These are phyloP conservation scores for Lepidocyrtoides sp. DNA, from an alignment of 2,888 invertebrate species.

Conservation along the genomic window DNA sequence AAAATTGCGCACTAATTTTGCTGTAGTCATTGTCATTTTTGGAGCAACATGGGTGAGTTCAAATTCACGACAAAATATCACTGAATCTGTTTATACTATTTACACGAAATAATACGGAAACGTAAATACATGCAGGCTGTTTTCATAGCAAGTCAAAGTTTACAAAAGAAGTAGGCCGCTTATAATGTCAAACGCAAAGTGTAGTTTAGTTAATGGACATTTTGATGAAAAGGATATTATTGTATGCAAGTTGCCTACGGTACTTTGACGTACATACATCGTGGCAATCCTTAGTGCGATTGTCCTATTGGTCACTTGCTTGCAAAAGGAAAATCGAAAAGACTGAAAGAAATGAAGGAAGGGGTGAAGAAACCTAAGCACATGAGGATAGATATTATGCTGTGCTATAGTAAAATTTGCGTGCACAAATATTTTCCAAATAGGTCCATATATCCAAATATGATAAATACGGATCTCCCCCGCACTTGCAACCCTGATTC, in stretches of 20 bases:
- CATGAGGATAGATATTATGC: too few species aligned
- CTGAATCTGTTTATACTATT: too few species aligned
- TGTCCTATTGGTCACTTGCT: constrained; percentile 51
- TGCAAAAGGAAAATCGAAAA: constrained; percentile 19
- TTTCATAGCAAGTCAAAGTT: background rate
- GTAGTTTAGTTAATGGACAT: background rate
- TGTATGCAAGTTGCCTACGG: background rate
- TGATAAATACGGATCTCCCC: background rate
- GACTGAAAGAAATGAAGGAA: background rate
- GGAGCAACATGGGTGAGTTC: too few species aligned
- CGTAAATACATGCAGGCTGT: too few species aligned
- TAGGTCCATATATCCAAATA: too few species aligned
- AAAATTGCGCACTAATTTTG: too few species aligned
- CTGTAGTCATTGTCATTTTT: too few species aligned
- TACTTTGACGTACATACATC: constrained; percentile 5
- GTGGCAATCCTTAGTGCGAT: constrained; percentile 14
- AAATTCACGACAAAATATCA: too few species aligned
- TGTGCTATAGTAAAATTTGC: too few species aligned
- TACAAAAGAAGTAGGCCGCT: constrained; percentile 60
- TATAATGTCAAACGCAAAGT: constrained; percentile 61
- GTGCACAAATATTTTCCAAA: too few species aligned
- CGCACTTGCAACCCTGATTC: background rate
- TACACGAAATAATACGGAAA: too few species aligned
- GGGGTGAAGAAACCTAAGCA: background rate
- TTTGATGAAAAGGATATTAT: constrained; percentile 37